Evolutionary conservation across 2,113 vertebrate genomes (phyloP).

Genomic region (Oncorhynchus kisutch): DNA sequence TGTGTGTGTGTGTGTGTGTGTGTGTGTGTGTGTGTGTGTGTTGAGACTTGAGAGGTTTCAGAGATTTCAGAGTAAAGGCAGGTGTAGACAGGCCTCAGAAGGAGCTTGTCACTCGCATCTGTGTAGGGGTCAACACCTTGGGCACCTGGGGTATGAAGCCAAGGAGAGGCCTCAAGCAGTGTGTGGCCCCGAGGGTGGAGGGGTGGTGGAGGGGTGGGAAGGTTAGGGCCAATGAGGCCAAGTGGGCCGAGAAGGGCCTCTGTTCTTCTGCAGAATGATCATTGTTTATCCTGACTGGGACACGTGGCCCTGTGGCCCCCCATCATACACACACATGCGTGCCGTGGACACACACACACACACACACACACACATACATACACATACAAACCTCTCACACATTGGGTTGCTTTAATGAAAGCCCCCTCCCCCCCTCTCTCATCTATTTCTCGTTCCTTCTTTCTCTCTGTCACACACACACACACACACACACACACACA

Average conservation of each 20-base stretch:
- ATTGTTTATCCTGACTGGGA: conserved; percentile 62
- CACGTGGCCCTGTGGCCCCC: conserved; percentile 4
- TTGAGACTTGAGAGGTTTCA: conserved; percentile 8
- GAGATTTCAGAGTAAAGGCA: conserved; percentile 58
- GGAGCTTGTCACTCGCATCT: background rate
- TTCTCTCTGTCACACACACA: background rate
- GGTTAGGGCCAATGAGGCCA: background rate
- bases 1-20: conserved; percentile 1
- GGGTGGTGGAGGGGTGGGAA: background rate
- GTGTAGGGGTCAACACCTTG: conserved; percentile 52
- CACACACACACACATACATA: background rate
- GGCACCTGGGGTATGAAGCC: conserved; percentile 64
- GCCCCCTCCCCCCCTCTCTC: background rate
- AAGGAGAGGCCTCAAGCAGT: conserved; percentile 44
- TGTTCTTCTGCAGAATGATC: conserved; percentile 55
- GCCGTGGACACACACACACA: background rate
- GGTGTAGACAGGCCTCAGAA: conserved; percentile 46
- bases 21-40: conserved; percentile 16
- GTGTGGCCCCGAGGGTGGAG: conserved; percentile 5
- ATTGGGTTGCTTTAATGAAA: background rate
- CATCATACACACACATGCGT: background rate
- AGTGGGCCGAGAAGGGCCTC: conserved; percentile 15
- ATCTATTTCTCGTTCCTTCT: too few relatives aligned
- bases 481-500: background rate
- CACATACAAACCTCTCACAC: conserved; percentile 14